Conservation (phyloP, 1,140 invertebrate species). For the Drosophila nikananu region DNA sequence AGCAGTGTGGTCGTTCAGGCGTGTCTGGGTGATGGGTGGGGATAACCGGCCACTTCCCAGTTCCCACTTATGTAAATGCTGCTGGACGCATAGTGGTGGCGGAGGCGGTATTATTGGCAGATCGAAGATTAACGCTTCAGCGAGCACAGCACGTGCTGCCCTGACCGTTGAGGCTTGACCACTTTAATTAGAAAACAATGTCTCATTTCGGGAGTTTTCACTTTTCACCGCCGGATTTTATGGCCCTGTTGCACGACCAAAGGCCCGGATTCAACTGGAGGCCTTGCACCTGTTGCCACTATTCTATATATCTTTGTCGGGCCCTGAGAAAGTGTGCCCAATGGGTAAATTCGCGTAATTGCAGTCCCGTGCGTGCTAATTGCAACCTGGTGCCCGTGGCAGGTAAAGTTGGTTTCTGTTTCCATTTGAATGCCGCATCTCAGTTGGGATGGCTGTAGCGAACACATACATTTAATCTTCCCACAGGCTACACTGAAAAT, state of each 20-base stretch:
- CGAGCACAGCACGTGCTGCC: constrained; percentile 22
- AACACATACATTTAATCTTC: constrained; percentile 17
- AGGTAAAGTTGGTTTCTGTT: constrained; percentile 26
- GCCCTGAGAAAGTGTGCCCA: constrained; percentile 69
- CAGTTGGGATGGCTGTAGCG: background rate
- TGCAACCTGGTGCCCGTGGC: constrained; percentile 38
- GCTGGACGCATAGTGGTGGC: background rate
- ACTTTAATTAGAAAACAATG: constrained; percentile 44
- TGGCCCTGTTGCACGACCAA: constrained; percentile 43
- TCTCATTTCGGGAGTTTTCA: constrained; percentile 43
- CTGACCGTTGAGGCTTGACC: constrained; percentile 32
- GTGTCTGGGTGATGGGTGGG: constrained; percentile 29
- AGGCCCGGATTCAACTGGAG: constrained; percentile 47
- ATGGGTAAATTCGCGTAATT: constrained; percentile 63
- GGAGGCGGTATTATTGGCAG: background rate
- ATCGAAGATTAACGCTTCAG: constrained; percentile 36
- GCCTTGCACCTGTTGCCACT: constrained; percentile 51
- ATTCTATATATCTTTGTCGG: constrained; percentile 63
- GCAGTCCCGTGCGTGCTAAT: constrained; percentile 64
- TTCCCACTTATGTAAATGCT: constrained; percentile 31
- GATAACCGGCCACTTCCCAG: constrained; percentile 38
- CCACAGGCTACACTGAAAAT: background rate
- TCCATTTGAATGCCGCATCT: constrained; percentile 7
- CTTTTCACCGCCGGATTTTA: constrained; percentile 44
- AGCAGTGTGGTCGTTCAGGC: constrained; percentile 33